Conservation (phyloP, 2,797 vertebrate species). For the Alfaro cultratus region DNA sequence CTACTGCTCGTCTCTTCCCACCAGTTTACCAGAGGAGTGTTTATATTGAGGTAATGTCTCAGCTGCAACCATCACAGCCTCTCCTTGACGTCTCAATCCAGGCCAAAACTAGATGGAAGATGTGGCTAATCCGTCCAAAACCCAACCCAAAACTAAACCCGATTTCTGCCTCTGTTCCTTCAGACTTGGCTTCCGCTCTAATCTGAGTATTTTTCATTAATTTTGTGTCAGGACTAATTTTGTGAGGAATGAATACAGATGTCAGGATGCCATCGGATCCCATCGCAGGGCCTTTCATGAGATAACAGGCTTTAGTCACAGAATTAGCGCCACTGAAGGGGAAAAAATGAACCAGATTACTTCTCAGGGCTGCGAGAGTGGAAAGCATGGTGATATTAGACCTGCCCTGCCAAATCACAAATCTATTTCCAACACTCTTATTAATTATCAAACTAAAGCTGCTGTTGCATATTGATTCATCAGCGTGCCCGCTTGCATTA, state of each 20-base stretch:
- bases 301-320: conserved; percentile 85
- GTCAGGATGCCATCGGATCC: conserved; percentile 83
- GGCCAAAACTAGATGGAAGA: conserved; percentile 19
- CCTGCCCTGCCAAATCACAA: conserved; percentile 80
- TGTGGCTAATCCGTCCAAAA: conserved; percentile 65
- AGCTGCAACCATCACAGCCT: neutral
- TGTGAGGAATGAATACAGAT: conserved; percentile 80
- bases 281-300: conserved; percentile 79
- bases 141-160: conserved; percentile 68
- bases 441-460: conserved; percentile 84
- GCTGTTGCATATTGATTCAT: conserved; percentile 84
- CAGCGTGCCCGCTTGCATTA: conserved; percentile 78
- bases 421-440: conserved; percentile 83
- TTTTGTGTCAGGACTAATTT: conserved; percentile 84
- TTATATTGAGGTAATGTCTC: conserved; percentile 22
- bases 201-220: conserved; percentile 79
- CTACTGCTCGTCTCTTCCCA: conserved; percentile 45
- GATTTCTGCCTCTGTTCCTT: conserved; percentile 23
- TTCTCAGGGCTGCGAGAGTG: conserved; percentile 47
- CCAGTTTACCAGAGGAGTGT: conserved; percentile 29
- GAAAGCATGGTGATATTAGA: conserved; percentile 69
- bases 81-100: conserved; percentile 39
- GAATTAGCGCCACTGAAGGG: conserved; percentile 78
- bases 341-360: conserved; percentile 73
- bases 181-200: conserved; percentile 73